These are phyloP conservation scores for Etheostoma nigrum DNA, from an alignment of 2,797 vertebrate genomes.

Conservation along the genomic window DNA sequence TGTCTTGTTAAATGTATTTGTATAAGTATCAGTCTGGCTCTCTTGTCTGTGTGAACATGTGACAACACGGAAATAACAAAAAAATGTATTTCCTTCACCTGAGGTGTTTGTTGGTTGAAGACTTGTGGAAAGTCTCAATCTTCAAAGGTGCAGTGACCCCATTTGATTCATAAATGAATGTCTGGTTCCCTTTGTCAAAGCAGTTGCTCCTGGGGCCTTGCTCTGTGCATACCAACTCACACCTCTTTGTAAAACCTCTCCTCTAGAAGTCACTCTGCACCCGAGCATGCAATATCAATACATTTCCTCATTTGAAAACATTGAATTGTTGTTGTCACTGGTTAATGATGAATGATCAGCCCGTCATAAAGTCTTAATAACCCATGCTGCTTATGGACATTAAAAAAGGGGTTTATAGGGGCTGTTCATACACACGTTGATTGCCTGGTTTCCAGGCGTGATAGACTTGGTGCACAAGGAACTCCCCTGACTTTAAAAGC, in stretches of 20 bases:
- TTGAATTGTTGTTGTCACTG: constrained; percentile 37
- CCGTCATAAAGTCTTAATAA: constrained; percentile 73
- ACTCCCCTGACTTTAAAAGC: constrained; percentile 81
- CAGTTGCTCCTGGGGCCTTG: constrained; percentile 58
- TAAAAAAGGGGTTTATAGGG: constrained; percentile 56
- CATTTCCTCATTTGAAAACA: constrained; percentile 50
- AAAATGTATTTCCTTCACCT: constrained; percentile 3
- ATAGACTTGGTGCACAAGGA: constrained; percentile 85
- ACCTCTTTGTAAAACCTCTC: constrained; percentile 61
- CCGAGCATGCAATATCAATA: constrained; percentile 36
- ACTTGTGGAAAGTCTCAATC: constrained; percentile 63
- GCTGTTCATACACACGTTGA: constrained; percentile 69
- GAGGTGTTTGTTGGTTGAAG: constrained; percentile 43
- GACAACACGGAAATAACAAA: not conserved
- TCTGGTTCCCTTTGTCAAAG: constrained; percentile 62
- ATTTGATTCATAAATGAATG: constrained; percentile 79
- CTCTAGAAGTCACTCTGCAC: constrained; percentile 61
- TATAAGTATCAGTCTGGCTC: not conserved
- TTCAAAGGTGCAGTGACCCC: constrained; percentile 56
- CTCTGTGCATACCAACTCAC: constrained; percentile 78
- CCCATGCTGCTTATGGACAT: constrained; percentile 65
- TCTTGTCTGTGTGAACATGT: not conserved
- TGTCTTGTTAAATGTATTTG: too few species aligned
- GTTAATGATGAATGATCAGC: constrained; percentile 63
- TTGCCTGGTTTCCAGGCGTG: constrained; percentile 83